A percentile compares a stretch with the other conserved stretches of the same genome.
Evolutionary conservation across 2,113 vertebrate species (phyloP).

Genomic region (Platysteira castanea): DNA sequence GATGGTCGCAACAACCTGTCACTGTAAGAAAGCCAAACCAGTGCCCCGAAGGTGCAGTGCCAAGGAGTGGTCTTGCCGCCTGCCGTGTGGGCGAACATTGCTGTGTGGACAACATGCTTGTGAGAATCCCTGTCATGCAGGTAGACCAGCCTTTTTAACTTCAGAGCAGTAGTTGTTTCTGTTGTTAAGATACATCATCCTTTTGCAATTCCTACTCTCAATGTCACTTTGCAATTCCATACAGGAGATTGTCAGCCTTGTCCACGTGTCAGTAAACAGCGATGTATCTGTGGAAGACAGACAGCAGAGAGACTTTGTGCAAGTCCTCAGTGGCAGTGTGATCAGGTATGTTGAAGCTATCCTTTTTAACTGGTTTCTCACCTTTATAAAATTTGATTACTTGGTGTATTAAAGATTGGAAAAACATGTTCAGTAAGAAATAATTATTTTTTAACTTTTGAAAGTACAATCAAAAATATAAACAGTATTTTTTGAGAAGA

Average conservation of each 20-base stretch:
- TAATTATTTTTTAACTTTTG: neutral
- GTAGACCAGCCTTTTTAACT: slow-evolving; percentile 37
- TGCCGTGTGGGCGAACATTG: slow-evolving; percentile 75
- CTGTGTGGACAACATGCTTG: slow-evolving; percentile 88
- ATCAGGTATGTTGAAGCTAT: slow-evolving; percentile 69
- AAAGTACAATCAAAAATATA: neutral
- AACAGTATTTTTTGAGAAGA: neutral
- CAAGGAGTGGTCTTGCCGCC: slow-evolving; percentile 88
- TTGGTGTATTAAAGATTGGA: neutral
- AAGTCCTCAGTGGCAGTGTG: slow-evolving; percentile 87
- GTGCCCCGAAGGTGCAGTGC: slow-evolving; percentile 90
- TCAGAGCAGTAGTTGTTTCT: neutral
- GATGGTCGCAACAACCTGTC: slow-evolving; percentile 88
- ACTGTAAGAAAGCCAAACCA: slow-evolving; percentile 86
- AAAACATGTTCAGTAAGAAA: neutral
- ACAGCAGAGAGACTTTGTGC: slow-evolving; percentile 84
- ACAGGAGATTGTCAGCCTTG: slow-evolving; percentile 85
- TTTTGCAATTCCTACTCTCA: neutral
- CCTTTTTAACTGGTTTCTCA: neutral
- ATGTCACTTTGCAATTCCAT: neutral
- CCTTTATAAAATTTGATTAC: neutral
- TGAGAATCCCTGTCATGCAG: slow-evolving; percentile 81
- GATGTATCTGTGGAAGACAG: slow-evolving; percentile 85
- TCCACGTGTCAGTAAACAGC: slow-evolving; percentile 86
- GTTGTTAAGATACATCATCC: neutral